Evolutionary conservation across 1,140 invertebrate species (phyloP).

Genomic region (Kradibia gibbosae): DNA sequence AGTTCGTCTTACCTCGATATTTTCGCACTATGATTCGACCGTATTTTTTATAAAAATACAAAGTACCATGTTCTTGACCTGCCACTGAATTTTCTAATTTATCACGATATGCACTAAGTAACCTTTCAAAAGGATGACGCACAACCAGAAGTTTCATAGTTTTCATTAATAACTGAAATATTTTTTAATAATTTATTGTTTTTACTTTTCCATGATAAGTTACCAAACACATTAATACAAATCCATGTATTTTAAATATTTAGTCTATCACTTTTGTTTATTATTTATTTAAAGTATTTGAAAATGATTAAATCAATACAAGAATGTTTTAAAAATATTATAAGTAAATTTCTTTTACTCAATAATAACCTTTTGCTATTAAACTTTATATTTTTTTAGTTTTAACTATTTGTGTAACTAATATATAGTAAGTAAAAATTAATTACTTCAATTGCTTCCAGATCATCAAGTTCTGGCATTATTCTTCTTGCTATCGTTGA

Average conservation of each 20-base stretch:
- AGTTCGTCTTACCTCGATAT: conserved; percentile 65
- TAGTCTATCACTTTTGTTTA: too few species aligned
- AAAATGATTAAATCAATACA: too few species aligned
- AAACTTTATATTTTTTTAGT: too few species aligned
- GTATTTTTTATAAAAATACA: conserved; percentile 76
- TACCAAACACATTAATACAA: too few species aligned
- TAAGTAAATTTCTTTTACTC: too few species aligned
- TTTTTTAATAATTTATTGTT: conserved; percentile 68
- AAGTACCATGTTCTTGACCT: conserved; percentile 71
- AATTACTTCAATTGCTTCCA: conserved; percentile 67
- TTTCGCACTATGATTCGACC: conserved; percentile 75
- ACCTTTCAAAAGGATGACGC: conserved; percentile 78
- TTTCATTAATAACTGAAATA: conserved; percentile 66
- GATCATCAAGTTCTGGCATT: conserved; percentile 69
- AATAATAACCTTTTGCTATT: too few species aligned
- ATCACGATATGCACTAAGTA: conserved; percentile 78
- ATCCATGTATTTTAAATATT: too few species aligned
- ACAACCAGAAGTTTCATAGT: conserved; percentile 68
- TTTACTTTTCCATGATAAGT: too few species aligned
- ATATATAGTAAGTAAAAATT: background rate
- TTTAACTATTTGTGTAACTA: background rate
- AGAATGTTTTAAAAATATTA: too few species aligned
- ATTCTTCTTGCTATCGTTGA: conserved; percentile 68
- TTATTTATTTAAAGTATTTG: too few species aligned
- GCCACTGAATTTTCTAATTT: conserved; percentile 75